Evolutionary conservation across 2,797 vertebrate species (phyloP).

Genomic region (Eulemur rubriventer): DNA sequence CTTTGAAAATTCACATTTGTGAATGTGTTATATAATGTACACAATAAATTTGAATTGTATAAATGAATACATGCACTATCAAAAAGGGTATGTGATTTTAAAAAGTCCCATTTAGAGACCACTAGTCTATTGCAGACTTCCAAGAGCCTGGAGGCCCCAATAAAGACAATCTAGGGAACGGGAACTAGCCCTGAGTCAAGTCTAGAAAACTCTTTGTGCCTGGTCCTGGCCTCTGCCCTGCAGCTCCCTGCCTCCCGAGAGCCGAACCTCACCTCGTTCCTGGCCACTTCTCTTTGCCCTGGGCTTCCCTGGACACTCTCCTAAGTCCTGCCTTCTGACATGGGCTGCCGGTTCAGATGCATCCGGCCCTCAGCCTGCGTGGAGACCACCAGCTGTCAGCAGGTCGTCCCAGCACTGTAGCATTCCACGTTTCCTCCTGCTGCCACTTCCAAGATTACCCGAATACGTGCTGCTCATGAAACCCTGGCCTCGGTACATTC

Average conservation of each 20-base stretch:
- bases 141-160: not conserved
- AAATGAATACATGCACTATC: not conserved
- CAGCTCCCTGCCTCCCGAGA: not conserved
- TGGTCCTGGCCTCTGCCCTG: not conserved
- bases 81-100: not conserved
- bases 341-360: not conserved
- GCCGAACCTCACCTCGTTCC: not conserved
- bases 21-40: not conserved
- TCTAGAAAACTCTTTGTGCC: not conserved
- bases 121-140: not conserved
- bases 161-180: not conserved
- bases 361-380: accelerated
- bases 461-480: not conserved
- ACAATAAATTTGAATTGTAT: not conserved
- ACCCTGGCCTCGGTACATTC: not conserved
- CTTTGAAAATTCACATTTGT: not conserved
- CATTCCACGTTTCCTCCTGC: not conserved
- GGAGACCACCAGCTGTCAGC: not conserved
- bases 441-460: not conserved
- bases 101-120: not conserved
- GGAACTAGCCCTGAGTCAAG: not conserved
- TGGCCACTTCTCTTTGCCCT: not conserved
- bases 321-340: not conserved
- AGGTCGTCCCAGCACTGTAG: not conserved
- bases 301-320: not conserved